Conservation (phyloP, 2,113 vertebrate species). For the Gorsachius goisagi region DNA sequence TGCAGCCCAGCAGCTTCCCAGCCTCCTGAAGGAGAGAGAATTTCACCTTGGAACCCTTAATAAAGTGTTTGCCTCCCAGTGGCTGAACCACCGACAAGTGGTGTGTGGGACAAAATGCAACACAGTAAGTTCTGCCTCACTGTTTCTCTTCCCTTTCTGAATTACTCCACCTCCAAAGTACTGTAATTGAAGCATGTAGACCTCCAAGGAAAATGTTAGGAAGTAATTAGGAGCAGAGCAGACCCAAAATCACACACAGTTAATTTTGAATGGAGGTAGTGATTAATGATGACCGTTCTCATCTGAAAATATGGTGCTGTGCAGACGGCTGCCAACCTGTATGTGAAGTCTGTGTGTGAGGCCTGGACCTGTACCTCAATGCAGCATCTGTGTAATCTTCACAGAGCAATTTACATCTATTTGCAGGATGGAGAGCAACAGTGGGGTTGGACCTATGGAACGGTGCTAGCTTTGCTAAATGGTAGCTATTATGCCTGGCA, state of each 20-base stretch:
- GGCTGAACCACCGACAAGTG: slow-evolving; percentile 97
- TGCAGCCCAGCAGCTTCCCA: slow-evolving; percentile 89
- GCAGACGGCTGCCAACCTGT: fast-evolving
- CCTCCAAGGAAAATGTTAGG: background rate
- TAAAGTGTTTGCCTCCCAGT: slow-evolving; percentile 98
- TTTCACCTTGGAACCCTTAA: slow-evolving; percentile 94
- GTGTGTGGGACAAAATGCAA: slow-evolving; percentile 99
- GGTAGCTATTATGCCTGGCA: background rate
- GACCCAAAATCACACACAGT: fast-evolving
- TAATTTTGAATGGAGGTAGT: background rate
- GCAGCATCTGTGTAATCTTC: background rate
- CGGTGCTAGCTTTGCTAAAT: background rate
- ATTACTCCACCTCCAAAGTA: background rate
- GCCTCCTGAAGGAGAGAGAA: slow-evolving; percentile 90
- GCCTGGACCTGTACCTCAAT: background rate
- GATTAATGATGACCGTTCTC: background rate
- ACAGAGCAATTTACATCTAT: fast-evolving
- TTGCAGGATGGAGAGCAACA: fast-evolving
- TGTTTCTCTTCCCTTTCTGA: background rate
- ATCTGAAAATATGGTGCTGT: background rate
- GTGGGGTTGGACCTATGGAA: background rate
- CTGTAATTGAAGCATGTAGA: fast-evolving
- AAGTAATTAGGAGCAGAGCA: background rate
- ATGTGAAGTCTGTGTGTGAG: background rate
- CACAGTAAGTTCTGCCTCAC: slow-evolving; percentile 81